These are phyloP conservation scores for Scaptodrosophila lebanonensis DNA, from an alignment of 1,140 invertebrate genomes.

Conservation along the genomic window DNA sequence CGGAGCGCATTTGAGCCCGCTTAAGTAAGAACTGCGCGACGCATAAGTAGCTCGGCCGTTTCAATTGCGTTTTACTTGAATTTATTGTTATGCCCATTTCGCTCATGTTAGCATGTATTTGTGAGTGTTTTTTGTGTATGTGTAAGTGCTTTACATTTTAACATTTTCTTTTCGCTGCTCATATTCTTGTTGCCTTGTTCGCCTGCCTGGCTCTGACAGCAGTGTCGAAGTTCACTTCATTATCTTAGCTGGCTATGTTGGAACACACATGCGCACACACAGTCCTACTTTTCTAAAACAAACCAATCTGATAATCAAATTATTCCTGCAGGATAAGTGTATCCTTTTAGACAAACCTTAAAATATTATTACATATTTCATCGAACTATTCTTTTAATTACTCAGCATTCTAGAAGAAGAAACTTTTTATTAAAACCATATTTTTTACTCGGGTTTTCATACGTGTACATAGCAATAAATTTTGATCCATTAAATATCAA, in stretches of 20 bases:
- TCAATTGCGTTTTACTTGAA: slow-evolving; percentile 54
- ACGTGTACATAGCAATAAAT: no score
- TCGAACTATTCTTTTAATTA: no score
- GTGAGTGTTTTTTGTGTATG: slow-evolving; percentile 3
- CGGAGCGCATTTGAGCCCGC: slow-evolving; percentile 49
- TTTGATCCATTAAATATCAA: no score
- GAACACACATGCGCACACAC: no score
- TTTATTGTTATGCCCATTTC: slow-evolving; percentile 44
- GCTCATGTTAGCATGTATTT: slow-evolving; percentile 17
- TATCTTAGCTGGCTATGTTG: slow-evolving; percentile 3
- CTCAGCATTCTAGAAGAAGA: no score
- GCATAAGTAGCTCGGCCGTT: slow-evolving; percentile 24
- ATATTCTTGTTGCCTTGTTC: slow-evolving; percentile 27
- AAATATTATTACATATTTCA: no score
- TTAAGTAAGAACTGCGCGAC: slow-evolving; percentile 31
- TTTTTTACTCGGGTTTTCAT: no score
- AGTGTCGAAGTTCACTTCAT: slow-evolving; percentile 46
- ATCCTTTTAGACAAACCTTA: no score
- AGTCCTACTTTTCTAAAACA: no score
- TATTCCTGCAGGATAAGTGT: no score
- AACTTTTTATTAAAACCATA: no score
- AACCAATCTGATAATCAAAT: no score
- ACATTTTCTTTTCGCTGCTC: slow-evolving; percentile 20
- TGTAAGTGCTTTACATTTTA: not conserved
- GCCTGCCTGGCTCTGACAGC: slow-evolving; percentile 29